phyloP scores from a whole-genome alignment of 2,797 vertebrate species.

The Columba guinea region DNA sequence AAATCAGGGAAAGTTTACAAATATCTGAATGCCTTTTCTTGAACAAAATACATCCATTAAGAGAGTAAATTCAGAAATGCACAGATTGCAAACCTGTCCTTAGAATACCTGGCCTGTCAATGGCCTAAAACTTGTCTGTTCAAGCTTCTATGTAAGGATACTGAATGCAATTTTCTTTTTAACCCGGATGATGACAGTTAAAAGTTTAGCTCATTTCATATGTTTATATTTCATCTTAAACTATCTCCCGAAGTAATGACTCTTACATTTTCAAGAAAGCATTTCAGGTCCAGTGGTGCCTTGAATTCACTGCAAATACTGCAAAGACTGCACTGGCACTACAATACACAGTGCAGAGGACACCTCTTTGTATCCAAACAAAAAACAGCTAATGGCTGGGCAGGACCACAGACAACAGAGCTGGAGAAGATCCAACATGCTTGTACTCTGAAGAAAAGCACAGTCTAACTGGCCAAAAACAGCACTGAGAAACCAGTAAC shows the following conservation, averaged over 20 bases:
- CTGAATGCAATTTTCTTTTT: neutral
- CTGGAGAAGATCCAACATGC: neutral
- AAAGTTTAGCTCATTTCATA: neutral
- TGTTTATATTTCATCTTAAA: neutral
- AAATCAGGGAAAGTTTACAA: neutral
- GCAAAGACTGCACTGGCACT: neutral
- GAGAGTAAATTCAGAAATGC: neutral
- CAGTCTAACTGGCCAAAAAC: neutral
- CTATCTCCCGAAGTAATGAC: neutral
- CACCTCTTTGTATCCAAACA: neutral
- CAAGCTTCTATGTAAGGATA: neutral
- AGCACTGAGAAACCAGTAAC: neutral
- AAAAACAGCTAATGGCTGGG: neutral
- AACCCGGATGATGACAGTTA: neutral
- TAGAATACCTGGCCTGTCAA: neutral
- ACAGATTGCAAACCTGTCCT: neutral
- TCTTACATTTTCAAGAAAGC: neutral
- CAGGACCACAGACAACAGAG: neutral
- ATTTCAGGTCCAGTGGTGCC: neutral
- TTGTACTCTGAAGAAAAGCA: neutral
- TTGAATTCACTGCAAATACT: neutral
- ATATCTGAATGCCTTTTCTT: neutral
- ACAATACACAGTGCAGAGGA: neutral
- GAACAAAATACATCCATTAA: neutral
- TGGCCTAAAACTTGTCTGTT: neutral